Conservation (phyloP, 1,140 invertebrate species). For the Steinernema khuongi region DNA sequence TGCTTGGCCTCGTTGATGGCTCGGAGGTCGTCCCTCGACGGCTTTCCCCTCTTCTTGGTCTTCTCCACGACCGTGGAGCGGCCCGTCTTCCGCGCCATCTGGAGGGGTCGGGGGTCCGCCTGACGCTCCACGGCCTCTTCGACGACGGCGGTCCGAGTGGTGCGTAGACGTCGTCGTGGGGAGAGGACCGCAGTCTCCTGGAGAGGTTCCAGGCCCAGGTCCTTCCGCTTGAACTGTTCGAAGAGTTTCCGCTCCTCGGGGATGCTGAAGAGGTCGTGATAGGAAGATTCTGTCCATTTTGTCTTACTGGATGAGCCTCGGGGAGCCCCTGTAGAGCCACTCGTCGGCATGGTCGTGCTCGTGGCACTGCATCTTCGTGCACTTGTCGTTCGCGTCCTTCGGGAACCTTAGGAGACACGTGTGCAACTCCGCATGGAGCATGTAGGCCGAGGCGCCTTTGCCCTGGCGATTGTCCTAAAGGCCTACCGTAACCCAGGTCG, state of each 20-base stretch:
- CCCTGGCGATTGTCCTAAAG: background rate
- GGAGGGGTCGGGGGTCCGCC: too few species aligned
- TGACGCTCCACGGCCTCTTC: too few species aligned
- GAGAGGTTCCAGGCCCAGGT: too few species aligned
- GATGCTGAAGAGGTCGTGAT: too few species aligned
- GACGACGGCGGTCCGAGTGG: background rate
- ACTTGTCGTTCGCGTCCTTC: background rate
- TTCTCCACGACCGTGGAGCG: background rate
- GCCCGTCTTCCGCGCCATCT: background rate
- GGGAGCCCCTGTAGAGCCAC: background rate
- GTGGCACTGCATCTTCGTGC: background rate
- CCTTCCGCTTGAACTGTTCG: too few species aligned
- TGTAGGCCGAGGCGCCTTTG: background rate
- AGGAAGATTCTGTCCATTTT: background rate
- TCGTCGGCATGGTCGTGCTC: background rate
- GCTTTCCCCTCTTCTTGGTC: background rate
- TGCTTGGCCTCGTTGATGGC: background rate
- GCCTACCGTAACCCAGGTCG: background rate
- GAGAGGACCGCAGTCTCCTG: too few species aligned
- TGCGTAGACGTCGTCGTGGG: too few species aligned
- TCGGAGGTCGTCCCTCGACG: background rate
- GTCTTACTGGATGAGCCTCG: background rate
- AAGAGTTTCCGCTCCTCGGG: too few species aligned
- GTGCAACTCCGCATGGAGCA: background rate
- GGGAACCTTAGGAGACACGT: background rate